These are phyloP conservation scores for Drosophila suzukii DNA, from an alignment of 1,140 invertebrate genomes.

Conservation along the genomic window DNA sequence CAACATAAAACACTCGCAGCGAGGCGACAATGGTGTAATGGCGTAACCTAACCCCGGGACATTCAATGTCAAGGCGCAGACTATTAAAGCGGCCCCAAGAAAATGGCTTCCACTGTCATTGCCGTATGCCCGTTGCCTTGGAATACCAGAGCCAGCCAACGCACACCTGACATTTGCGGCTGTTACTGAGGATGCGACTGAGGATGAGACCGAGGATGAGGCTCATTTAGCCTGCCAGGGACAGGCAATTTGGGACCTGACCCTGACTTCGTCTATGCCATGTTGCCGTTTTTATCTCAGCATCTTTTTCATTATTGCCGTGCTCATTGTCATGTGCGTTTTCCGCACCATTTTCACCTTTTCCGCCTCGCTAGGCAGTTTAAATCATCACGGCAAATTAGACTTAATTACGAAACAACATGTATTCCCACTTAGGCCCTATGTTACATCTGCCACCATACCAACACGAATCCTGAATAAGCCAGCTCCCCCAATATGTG, in stretches of 20 bases:
- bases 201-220: constrained; percentile 13
- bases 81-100: constrained; percentile 54
- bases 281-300: constrained; percentile 62
- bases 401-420: constrained; percentile 74
- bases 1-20: constrained; percentile 52
- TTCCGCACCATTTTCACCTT: constrained; percentile 67
- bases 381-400: constrained; percentile 80
- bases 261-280: constrained; percentile 50
- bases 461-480: neutral
- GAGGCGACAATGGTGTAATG: constrained; percentile 42
- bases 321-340: constrained; percentile 61
- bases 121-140: constrained; percentile 29
- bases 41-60: constrained; percentile 48
- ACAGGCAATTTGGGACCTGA: constrained; percentile 58
- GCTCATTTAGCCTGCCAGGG: constrained; percentile 53
- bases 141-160: neutral
- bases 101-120: constrained; percentile 44
- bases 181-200: constrained; percentile 12
- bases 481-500: constrained; percentile 10
- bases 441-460: constrained; percentile 1
- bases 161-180: constrained; percentile 70
- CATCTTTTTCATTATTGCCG: constrained; percentile 45
- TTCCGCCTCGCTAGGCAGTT: constrained; percentile 67
- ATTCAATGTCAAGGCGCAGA: constrained; percentile 71
- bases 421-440: constrained; percentile 69